phyloP scores from a whole-genome alignment of 2,888 invertebrate genomes.

The Stenolophus ochropezus region DNA sequence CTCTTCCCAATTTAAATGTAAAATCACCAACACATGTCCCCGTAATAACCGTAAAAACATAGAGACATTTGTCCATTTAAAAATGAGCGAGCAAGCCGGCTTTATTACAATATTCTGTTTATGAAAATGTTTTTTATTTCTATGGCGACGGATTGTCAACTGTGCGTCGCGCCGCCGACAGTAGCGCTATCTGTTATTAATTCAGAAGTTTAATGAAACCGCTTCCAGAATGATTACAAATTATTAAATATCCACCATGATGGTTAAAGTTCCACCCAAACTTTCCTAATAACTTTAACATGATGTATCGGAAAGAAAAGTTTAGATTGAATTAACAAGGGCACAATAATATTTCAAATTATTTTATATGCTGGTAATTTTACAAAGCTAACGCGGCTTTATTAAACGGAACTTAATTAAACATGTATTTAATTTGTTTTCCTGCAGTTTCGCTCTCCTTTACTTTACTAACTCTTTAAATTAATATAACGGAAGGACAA shows the following conservation, averaged over 20 bases:
- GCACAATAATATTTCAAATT: constrained; percentile 9
- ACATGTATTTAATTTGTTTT: background rate
- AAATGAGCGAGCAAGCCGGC: background rate
- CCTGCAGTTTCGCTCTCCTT: background rate
- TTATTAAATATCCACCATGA: constrained; percentile 32
- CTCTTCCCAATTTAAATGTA: background rate
- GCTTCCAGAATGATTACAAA: constrained; percentile 37
- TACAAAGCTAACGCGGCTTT: background rate
- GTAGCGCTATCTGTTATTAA: constrained; percentile 10
- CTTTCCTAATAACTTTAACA: constrained; percentile 28
- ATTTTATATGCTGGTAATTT: background rate
- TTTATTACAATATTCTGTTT: constrained; percentile 31
- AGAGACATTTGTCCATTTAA: constrained; percentile 8
- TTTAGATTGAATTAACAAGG: constrained; percentile 11
- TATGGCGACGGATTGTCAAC: constrained; percentile 6
- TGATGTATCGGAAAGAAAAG: constrained; percentile 25
- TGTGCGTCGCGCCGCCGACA: background rate
- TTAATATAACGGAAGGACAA: background rate
- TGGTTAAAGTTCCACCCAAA: too few relatives aligned
- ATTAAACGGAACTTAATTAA: background rate
- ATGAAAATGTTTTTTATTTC: constrained; percentile 26
- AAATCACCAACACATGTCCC: background rate
- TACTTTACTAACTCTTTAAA: background rate
- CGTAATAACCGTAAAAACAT: background rate
- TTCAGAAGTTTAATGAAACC: constrained; percentile 39